Percentiles rank a stretch among this genome's conserved stretches.
Conservation (phyloP, 2,888 invertebrate genomes). For the Nemapogon koenigi region DNA sequence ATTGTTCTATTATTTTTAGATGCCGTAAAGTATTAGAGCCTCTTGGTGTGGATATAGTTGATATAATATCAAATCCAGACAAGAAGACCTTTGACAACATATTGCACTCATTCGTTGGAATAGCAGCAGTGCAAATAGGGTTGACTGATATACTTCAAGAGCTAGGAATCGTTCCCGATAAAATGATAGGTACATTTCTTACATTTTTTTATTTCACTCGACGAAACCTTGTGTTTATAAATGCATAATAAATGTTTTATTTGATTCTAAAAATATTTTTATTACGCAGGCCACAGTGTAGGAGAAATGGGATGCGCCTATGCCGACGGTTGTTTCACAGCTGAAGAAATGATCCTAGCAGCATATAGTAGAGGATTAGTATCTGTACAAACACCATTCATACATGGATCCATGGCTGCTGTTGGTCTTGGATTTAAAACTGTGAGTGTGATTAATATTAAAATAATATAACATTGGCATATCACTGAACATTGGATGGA, state of each 20-base stretch:
- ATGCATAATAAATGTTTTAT: too few species aligned
- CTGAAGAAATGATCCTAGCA: slow-evolving; percentile 79
- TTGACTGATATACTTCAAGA: slow-evolving; percentile 43
- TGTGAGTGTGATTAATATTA: slow-evolving; percentile 67
- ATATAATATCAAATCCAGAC: slow-evolving; percentile 3
- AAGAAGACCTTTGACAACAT: slow-evolving; percentile 68
- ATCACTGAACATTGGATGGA: too few species aligned
- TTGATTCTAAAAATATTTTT: too few species aligned
- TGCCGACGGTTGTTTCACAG: slow-evolving; percentile 84
- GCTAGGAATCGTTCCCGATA: slow-evolving; percentile 19
- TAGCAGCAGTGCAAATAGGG: slow-evolving; percentile 73
- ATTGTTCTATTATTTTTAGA: too few species aligned
- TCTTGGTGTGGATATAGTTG: slow-evolving; percentile 4
- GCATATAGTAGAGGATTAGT: slow-evolving; percentile 79
- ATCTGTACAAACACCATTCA: slow-evolving; percentile 67
- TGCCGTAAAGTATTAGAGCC: slow-evolving; percentile 6
- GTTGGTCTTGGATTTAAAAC: slow-evolving; percentile 67
- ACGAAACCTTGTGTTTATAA: too few species aligned
- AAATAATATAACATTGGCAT: too few species aligned
- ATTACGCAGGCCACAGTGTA: slow-evolving; percentile 55
- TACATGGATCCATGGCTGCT: slow-evolving; percentile 83
- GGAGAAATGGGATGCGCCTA: slow-evolving; percentile 93
- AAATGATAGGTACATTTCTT: slow-evolving; percentile 19
- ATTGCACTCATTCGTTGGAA: slow-evolving; percentile 77
- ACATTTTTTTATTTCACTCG: too few species aligned